phyloP scores from a whole-genome alignment of 1,140 invertebrate species.

The Achroia grisella region DNA sequence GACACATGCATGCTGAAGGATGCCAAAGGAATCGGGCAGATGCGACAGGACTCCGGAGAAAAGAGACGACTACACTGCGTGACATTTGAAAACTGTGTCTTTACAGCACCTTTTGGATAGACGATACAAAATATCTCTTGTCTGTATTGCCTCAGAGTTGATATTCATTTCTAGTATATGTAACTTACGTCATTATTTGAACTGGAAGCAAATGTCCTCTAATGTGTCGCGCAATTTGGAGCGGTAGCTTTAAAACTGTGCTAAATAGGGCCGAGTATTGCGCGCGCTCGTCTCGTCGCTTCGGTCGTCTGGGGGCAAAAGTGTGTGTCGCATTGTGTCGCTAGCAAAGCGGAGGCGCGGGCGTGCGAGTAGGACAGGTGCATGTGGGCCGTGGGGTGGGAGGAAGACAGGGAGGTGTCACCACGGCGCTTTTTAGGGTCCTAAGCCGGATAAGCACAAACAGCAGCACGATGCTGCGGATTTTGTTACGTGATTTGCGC shows the following conservation, averaged over 20 bases:
- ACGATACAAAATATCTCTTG: slow-evolving; percentile 8
- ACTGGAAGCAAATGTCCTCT: slow-evolving; percentile 51
- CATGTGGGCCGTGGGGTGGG: slow-evolving; percentile 16
- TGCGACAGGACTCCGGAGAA: slow-evolving; percentile 69
- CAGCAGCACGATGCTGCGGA: slow-evolving; percentile 20
- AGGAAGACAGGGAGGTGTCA: slow-evolving; percentile 58
- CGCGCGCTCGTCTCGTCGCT: slow-evolving; percentile 28
- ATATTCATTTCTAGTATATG: too few species aligned
- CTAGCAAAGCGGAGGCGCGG: slow-evolving; percentile 30
- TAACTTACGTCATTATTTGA: slow-evolving; percentile 26
- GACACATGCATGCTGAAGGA: slow-evolving; percentile 61
- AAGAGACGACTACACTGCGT: slow-evolving; percentile 71
- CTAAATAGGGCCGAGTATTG: slow-evolving; percentile 38
- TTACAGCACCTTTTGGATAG: slow-evolving; percentile 33
- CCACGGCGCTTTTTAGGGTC: slow-evolving; percentile 56
- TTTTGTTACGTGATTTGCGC: slow-evolving; percentile 35
- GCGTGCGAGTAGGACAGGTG: slow-evolving; percentile 47
- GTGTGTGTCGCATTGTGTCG: slow-evolving; percentile 60
- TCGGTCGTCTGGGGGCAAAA: slow-evolving; percentile 28
- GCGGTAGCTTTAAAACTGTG: slow-evolving; percentile 39
- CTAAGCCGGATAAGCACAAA: slow-evolving; percentile 36
- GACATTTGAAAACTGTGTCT: slow-evolving; percentile 72
- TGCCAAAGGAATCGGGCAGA: slow-evolving; percentile 66
- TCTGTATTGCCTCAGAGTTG: neutral
- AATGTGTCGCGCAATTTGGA: slow-evolving; percentile 64